Conservation (phyloP, 2,113 vertebrate species). For the Crotalus horridus region DNA sequence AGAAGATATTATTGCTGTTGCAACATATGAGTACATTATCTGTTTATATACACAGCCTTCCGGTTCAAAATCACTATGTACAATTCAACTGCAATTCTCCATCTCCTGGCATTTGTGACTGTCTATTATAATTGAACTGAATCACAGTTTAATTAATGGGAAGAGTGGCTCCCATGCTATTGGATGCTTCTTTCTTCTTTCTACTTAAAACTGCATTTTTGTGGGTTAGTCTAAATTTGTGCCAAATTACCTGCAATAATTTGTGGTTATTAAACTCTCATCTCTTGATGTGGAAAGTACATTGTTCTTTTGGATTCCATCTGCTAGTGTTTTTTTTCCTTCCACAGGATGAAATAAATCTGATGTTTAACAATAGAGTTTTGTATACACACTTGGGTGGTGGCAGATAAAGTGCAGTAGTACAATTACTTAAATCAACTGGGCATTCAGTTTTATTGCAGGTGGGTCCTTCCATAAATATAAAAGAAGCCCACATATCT, state of each 20-base stretch:
- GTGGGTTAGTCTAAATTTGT: constrained; percentile 52
- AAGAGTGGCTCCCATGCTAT: constrained; percentile 40
- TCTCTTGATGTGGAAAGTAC: constrained; percentile 53
- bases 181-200: constrained; percentile 38
- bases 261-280: constrained; percentile 58
- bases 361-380: constrained; percentile 40
- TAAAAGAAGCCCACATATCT: not conserved
- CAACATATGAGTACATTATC: not conserved
- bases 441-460: constrained; percentile 35
- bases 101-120: constrained; percentile 31
- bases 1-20: constrained; percentile 35
- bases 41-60: constrained; percentile 25
- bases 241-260: constrained; percentile 67
- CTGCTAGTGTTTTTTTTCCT: not conserved
- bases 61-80: constrained; percentile 33
- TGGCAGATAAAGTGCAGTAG: constrained; percentile 28
- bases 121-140: constrained; percentile 51
- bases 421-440: constrained; percentile 28
- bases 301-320: constrained; percentile 43
- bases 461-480: constrained; percentile 24
- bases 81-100: not conserved
- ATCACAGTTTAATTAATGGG: constrained; percentile 56
- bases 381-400: constrained; percentile 47
- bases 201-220: constrained; percentile 49
- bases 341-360: constrained; percentile 22